These are phyloP conservation scores for Actinopyga echinites DNA, from an alignment of 53 echinoderm and acorn worm species.

Conservation along the genomic window DNA sequence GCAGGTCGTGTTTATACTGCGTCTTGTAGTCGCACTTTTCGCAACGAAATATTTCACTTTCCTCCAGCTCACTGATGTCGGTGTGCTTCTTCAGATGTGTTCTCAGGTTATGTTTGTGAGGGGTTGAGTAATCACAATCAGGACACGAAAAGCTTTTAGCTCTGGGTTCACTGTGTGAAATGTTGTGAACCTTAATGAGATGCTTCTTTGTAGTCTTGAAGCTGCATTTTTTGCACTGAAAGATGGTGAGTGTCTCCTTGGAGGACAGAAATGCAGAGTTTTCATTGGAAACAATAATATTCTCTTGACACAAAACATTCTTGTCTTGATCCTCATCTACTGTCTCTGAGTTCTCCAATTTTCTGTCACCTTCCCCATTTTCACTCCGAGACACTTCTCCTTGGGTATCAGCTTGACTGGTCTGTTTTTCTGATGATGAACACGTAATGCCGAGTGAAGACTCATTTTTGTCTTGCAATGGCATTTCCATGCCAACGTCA, in stretches of 20 bases:
- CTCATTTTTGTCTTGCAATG: too few relatives aligned
- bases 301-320: background rate
- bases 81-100: conserved; percentile 86
- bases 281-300: background rate
- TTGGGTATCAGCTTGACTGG: too few relatives aligned
- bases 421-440: too few relatives aligned
- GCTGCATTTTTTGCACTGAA: conserved; percentile 56
- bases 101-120: conserved; percentile 77
- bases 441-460: too few relatives aligned
- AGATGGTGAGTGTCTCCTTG: background rate
- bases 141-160: conserved; percentile 63
- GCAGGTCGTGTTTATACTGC: conserved; percentile 80
- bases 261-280: conserved; percentile 11
- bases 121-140: conserved; percentile 73
- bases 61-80: conserved; percentile 68
- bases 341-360: too few relatives aligned
- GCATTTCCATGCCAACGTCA: too few relatives aligned
- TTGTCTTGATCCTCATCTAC: too few relatives aligned
- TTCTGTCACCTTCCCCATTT: too few relatives aligned
- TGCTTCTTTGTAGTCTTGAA: conserved; percentile 70
- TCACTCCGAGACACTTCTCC: too few relatives aligned
- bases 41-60: conserved; percentile 70
- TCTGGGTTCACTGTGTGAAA: background rate
- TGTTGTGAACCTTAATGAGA: conserved; percentile 69
- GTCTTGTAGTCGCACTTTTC: conserved; percentile 81